Conservation (phyloP, 2,797 vertebrate genomes). For the Cossypha heuglini region DNA sequence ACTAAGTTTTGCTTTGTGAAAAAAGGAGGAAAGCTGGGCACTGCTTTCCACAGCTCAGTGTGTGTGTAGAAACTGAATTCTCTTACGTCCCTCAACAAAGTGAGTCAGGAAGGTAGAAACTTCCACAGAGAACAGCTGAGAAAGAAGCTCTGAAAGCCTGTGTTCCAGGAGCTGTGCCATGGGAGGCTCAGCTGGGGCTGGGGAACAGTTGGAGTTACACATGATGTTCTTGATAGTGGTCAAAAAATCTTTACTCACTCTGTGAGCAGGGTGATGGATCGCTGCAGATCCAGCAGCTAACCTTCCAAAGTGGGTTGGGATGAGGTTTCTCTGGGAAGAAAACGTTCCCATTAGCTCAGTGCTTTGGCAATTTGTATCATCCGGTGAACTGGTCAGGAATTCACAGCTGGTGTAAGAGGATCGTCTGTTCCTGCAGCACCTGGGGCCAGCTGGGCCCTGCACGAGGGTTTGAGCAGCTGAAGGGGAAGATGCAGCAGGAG, state of each 20-base stretch:
- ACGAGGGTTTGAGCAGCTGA: slow-evolving; percentile 28
- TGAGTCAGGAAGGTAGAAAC: not conserved
- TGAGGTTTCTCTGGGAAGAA: not conserved
- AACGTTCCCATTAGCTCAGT: slow-evolving; percentile 6
- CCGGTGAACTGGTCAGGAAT: not conserved
- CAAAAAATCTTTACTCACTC: not conserved
- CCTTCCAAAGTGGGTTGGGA: not conserved
- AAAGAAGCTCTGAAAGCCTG: fast-evolving
- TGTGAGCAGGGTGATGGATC: not conserved
- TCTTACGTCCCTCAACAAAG: fast-evolving
- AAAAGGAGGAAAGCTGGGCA: not conserved
- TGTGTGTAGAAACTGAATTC: not conserved
- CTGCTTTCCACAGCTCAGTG: fast-evolving
- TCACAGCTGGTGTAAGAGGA: slow-evolving; percentile 71
- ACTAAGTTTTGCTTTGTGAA: not conserved
- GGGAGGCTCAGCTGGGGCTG: not conserved
- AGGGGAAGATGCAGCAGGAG: not conserved
- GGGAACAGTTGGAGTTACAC: not conserved
- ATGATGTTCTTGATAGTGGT: not conserved
- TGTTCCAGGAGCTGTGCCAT: fast-evolving
- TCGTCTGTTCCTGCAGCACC: slow-evolving; percentile 77
- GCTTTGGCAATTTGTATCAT: slow-evolving; percentile 3
- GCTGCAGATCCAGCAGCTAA: not conserved
- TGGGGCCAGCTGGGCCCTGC: slow-evolving; percentile 78
- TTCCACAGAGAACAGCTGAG: not conserved